Conservation (phyloP, 2,888 invertebrate species). For the Pseudococcus jackbeardsleyi region DNA sequence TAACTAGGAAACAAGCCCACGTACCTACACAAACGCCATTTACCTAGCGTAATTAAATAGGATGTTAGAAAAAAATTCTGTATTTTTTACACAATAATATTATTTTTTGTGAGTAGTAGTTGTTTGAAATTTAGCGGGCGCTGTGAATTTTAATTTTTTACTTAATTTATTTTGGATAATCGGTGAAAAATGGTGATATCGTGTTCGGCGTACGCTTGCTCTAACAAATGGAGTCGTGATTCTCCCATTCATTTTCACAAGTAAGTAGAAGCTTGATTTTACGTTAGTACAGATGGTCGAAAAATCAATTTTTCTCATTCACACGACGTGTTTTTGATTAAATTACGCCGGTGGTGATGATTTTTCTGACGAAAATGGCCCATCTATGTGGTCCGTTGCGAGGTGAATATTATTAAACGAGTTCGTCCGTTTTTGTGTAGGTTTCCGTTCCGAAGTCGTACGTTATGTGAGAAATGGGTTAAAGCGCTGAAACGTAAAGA, state of each 20-base stretch:
- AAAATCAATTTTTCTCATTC: background rate
- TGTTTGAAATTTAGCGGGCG: background rate
- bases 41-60: constrained; percentile 31
- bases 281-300: background rate
- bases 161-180: background rate
- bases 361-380: background rate
- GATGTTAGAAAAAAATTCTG: background rate
- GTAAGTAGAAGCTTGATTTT: constrained; percentile 41
- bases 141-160: background rate
- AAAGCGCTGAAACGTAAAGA: constrained; percentile 53
- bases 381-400: background rate
- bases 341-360: background rate
- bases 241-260: constrained; percentile 62
- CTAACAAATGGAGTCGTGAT: constrained; percentile 56
- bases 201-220: constrained; percentile 63
- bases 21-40: constrained; percentile 50
- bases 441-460: constrained; percentile 53
- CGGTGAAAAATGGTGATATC: constrained; percentile 59
- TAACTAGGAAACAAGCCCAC: constrained; percentile 37
- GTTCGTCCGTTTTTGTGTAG: background rate
- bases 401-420: background rate
- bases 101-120: background rate
- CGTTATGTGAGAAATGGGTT: constrained; percentile 50
- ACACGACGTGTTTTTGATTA: background rate
- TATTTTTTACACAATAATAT: background rate